A percentile compares a stretch with the other conserved stretches of the same genome.
Conservation (phyloP, 1,140 invertebrate genomes). For the Drosophila asahinai region DNA sequence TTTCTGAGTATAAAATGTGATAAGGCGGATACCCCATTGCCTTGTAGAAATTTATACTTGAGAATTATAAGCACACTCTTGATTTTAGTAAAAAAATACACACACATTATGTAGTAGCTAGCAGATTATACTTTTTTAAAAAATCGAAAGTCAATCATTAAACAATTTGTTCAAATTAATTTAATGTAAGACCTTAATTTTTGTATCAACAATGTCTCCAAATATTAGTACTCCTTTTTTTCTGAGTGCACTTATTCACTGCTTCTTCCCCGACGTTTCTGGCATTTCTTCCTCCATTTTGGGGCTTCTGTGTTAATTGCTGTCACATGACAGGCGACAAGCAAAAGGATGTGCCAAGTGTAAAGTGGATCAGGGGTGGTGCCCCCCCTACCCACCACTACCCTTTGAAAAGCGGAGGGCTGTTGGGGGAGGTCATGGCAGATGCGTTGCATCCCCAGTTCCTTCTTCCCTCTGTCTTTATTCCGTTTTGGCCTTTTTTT, state of each 20-base stretch:
- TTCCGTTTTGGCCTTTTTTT: slow-evolving; percentile 1
- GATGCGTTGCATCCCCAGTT: slow-evolving; percentile 34
- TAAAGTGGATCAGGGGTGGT: slow-evolving; percentile 32
- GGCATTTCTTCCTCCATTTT: slow-evolving; percentile 33
- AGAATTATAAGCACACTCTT: not conserved
- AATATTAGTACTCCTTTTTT: not conserved
- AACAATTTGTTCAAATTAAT: too few relatives aligned
- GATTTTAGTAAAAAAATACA: not conserved
- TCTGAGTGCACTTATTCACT: not conserved
- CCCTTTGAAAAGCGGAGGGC: not conserved
- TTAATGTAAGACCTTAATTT: too few relatives aligned
- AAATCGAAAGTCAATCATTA: too few relatives aligned
- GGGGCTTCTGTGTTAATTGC: slow-evolving; percentile 77
- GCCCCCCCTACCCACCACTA: not conserved
- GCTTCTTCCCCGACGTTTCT: not conserved
- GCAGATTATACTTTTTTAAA: too few relatives aligned
- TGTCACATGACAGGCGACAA: slow-evolving; percentile 74
- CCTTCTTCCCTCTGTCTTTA: not conserved
- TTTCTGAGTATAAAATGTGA: not conserved
- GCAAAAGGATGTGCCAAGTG: slow-evolving; percentile 64
- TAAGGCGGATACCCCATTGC: too few relatives aligned
- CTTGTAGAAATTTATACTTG: not conserved
- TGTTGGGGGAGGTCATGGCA: slow-evolving; percentile 32
- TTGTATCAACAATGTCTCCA: not conserved
- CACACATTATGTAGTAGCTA: not conserved